Evolutionary conservation across 2,113 vertebrate species (phyloP).

Genomic region (Bostrychus sinensis): DNA sequence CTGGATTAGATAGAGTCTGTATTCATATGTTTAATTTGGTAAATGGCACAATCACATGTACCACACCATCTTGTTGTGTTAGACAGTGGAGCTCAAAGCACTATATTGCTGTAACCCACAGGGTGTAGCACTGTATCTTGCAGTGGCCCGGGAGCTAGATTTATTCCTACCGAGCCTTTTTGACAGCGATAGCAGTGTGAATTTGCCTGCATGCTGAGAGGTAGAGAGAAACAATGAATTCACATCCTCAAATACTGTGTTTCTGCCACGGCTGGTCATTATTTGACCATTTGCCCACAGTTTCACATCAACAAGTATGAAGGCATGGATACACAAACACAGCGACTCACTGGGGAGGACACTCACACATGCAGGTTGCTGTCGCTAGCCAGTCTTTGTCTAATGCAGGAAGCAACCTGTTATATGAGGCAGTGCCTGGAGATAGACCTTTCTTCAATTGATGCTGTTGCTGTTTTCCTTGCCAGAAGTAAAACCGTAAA

Average conservation of each 20-base stretch:
- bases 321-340: slow-evolving; percentile 1
- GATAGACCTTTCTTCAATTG: not conserved
- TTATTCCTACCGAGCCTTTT: slow-evolving; percentile 56
- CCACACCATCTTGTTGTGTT: slow-evolving; percentile 8
- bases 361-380: slow-evolving; percentile 1
- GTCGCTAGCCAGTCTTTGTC: not conserved
- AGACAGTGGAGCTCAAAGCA: slow-evolving; percentile 15
- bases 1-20: too few species aligned
- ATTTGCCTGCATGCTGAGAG: slow-evolving; percentile 41
- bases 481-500: slow-evolving; percentile 5
- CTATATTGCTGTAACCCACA: slow-evolving; percentile 36
- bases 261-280: slow-evolving; percentile 39
- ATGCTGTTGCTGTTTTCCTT: not conserved
- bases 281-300: slow-evolving; percentile 44
- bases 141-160: slow-evolving; percentile 42
- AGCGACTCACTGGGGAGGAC: not conserved
- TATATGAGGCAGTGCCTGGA: not conserved
- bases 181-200: slow-evolving; percentile 14
- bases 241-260: slow-evolving; percentile 30
- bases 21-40: slow-evolving; percentile 16
- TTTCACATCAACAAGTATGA: slow-evolving; percentile 27
- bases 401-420: not conserved
- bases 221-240: slow-evolving; percentile 40
- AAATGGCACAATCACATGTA: slow-evolving; percentile 18
- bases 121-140: slow-evolving; percentile 41